phyloP scores from a whole-genome alignment of 2,797 vertebrate genomes.

The Mergus octosetaceus region DNA sequence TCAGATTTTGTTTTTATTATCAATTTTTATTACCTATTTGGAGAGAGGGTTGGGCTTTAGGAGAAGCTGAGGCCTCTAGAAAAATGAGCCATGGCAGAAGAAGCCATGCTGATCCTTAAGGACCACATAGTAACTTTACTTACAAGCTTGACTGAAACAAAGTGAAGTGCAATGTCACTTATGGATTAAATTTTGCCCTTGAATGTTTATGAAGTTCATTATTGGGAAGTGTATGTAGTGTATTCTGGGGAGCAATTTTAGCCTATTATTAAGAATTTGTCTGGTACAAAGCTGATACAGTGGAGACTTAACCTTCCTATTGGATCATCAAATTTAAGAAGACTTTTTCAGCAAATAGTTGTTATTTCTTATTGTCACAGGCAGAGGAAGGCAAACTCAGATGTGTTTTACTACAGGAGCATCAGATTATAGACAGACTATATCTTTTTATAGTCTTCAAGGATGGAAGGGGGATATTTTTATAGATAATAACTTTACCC shows the following conservation, averaged over 20 bases:
- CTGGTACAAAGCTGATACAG: neutral
- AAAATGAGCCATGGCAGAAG: neutral
- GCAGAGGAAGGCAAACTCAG: neutral
- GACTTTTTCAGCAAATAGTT: neutral
- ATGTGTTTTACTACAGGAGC: neutral
- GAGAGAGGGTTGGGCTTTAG: neutral
- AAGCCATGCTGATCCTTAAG: neutral
- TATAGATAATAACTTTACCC: neutral
- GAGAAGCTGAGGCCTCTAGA: neutral
- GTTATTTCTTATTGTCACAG: neutral
- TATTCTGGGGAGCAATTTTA: neutral
- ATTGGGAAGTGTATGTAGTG: neutral
- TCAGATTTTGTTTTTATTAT: neutral
- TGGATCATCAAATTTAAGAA: neutral
- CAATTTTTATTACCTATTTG: too few relatives aligned
- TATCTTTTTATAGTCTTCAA: neutral
- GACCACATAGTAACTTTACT: accelerated
- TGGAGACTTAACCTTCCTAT: neutral
- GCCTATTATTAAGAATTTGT: accelerated
- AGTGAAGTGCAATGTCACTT: neutral
- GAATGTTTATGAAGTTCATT: neutral
- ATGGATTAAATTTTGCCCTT: conserved; percentile 1
- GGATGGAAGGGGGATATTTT: neutral
- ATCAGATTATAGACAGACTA: neutral
- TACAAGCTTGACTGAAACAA: neutral